Evolutionary conservation across 2,888 invertebrate genomes (phyloP), one percentile per base, ranked within the genome.

Genomic region (Calliphora vomitoria): DNA sequence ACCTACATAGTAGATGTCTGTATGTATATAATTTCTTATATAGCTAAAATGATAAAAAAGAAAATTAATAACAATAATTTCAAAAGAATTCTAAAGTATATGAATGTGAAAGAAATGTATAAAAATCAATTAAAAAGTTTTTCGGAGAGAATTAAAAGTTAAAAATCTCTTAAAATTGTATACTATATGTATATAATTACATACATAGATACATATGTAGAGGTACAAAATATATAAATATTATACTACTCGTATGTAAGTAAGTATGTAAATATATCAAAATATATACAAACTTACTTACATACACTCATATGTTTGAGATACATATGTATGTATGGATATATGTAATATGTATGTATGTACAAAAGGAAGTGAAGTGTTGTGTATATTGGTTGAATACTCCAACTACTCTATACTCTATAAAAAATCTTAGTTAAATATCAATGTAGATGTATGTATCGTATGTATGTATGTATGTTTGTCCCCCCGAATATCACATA

Each of bases 291-390:
- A 15, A 78, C 44, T 68, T 69, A 68, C 18, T 41, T 58, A 8
- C 13, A 35, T 60, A 58, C 25, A 62, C 47, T 44, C 60, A 35
- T 35, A 47, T n/a, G 38, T 44, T 10, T 74, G n/a, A 50, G n/a
- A n/a, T n/a, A 44, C 35, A 75, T 66, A 50, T 20, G 38, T 4
- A 44, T 44, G 13, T 68, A 25, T 60, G 72, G 15, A 47, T 78
- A 50, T 15, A 68, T 74, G 66, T 58, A 41, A 31, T 47, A 18
- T 38, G 8, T 66, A 50, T 25, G 50, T 11, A 13, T n/a, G 25
- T 58, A 58, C 50, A 81, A 44, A 76, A 85, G 69, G 69, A 85
- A 81, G 71, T 82, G 55, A 50, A 72, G 71, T 72, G 58, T 38
- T 69, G 60, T 75, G 31, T 68, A 47, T 71, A 62, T 79, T 75